Evolutionary conservation across 2,888 invertebrate species (phyloP).

Genomic region (Polyommatus iphigenia): DNA sequence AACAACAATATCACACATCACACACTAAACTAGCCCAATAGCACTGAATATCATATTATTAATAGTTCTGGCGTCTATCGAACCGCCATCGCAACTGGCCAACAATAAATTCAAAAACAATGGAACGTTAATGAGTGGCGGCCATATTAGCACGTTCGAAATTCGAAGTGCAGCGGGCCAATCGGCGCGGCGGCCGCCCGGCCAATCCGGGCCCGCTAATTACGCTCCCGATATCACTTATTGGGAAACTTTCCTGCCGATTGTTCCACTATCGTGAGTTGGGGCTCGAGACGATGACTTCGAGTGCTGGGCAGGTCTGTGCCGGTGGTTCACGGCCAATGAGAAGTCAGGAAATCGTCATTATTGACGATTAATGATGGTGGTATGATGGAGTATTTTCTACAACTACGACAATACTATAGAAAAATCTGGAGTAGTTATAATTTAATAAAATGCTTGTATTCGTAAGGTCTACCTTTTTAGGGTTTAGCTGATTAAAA

Average conservation of each 20-base stretch:
- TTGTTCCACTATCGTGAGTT: neutral
- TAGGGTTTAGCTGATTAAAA: too few relatives aligned
- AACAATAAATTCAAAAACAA: conserved; percentile 38
- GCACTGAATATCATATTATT: too few relatives aligned
- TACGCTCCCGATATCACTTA: conserved; percentile 30
- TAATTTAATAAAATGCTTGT: too few relatives aligned
- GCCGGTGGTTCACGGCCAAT: neutral
- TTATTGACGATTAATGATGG: neutral
- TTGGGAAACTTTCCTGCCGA: neutral
- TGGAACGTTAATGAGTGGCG: conserved; percentile 44
- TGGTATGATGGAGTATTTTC: neutral
- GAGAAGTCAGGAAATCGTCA: neutral
- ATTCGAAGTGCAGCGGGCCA: conserved; percentile 52
- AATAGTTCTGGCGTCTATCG: conserved; percentile 22
- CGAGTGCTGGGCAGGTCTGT: neutral
- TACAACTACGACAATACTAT: neutral
- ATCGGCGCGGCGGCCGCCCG: conserved; percentile 46
- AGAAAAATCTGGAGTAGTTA: too few relatives aligned
- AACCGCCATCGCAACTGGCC: conserved; percentile 59
- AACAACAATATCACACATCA: neutral
- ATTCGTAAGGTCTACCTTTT: too few relatives aligned
- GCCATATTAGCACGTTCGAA: conserved; percentile 58
- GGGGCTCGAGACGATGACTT: neutral
- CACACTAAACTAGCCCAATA: neutral
- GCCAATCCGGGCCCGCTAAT: conserved; percentile 59